A percentile compares a stretch with the other conserved stretches of the same genome.
These are phyloP conservation scores for Papilio protenor DNA, from an alignment of 2,888 invertebrate species.

Conservation along the genomic window DNA sequence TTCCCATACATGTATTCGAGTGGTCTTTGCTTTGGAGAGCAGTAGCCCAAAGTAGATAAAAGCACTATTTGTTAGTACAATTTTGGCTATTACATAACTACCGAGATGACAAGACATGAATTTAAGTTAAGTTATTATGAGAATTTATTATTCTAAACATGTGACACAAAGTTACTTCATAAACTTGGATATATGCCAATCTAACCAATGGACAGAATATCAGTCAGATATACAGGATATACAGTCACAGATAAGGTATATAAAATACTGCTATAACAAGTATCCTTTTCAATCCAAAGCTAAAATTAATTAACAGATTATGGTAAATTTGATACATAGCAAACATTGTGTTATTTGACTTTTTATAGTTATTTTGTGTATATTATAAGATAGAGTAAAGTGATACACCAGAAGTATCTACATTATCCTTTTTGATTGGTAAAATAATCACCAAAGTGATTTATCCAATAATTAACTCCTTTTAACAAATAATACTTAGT, in stretches of 20 bases:
- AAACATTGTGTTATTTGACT: neutral
- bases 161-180: neutral
- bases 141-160: constrained; percentile 2
- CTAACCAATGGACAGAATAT: neutral
- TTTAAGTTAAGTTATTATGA: neutral
- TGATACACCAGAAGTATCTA: neutral
- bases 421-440: too few species aligned
- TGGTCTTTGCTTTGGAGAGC: neutral
- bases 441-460: neutral
- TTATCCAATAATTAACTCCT: neutral
- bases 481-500: neutral
- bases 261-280: neutral
- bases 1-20: neutral
- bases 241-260: neutral
- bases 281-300: neutral
- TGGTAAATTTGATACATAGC: neutral
- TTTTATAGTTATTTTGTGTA: neutral
- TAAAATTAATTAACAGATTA: neutral
- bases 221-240: too few species aligned
- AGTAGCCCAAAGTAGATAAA: neutral
- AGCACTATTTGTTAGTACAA: neutral
- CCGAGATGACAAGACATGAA: neutral
- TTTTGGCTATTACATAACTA: neutral
- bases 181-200: constrained; percentile 8
- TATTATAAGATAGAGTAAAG: too few species aligned